Percentiles rank a stretch among this genome's conserved stretches.
These are phyloP conservation scores for Oppia nitens DNA, from an alignment of 1,140 invertebrate species.

Conservation along the genomic window DNA sequence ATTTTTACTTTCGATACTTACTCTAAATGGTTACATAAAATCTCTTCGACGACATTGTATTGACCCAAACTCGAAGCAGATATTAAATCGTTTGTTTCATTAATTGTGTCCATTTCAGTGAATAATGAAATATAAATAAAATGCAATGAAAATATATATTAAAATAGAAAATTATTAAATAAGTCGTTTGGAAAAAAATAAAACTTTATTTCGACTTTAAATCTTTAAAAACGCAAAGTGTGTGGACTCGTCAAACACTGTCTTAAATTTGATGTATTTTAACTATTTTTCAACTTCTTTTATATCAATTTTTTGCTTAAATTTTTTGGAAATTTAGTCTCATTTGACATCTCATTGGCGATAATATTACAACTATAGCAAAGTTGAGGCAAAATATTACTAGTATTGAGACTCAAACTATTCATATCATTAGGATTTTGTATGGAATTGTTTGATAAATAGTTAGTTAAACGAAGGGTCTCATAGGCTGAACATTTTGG, in stretches of 20 bases:
- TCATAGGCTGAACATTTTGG: conserved; percentile 15
- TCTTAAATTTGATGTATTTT: no score
- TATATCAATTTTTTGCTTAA: not conserved
- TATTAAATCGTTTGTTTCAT: conserved; percentile 9
- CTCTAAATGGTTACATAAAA: conserved; percentile 1
- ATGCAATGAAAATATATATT: no score
- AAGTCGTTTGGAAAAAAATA: no score
- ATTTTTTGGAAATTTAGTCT: not conserved
- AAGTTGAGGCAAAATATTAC: not conserved
- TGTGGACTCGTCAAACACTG: no score
- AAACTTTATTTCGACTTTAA: no score
- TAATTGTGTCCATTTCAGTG: no score
- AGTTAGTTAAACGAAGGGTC: conserved; percentile 16
- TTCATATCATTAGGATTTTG: not conserved
- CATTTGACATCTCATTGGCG: not conserved
- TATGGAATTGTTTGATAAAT: conserved; percentile 16
- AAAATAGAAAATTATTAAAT: no score
- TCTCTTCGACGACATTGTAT: not conserved
- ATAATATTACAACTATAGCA: not conserved
- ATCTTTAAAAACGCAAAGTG: no score
- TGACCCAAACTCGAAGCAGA: conserved; percentile 10
- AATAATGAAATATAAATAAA: no score
- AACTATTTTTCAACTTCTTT: not conserved
- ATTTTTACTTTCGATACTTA: not conserved
- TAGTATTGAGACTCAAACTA: not conserved